Evolutionary conservation across 2,888 invertebrate genomes (phyloP), one percentile per base, ranked within the genome.

Genomic region (Drosophila nigritarsus): DNA sequence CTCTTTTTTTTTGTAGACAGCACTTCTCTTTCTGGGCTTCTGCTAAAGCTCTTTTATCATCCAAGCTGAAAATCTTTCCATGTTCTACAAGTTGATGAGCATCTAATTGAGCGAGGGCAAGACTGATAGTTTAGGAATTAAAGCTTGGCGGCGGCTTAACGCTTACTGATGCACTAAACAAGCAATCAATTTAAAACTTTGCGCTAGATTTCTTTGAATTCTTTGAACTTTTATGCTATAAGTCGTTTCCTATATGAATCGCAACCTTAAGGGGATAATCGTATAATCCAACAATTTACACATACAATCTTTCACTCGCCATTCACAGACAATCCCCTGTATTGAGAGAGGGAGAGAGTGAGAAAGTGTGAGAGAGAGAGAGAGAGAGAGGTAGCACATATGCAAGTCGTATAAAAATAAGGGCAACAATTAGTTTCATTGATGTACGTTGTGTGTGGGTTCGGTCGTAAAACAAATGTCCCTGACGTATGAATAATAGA

Each of bases 361-460:
- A 8, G n/a, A 6, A 9, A 29, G 50, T 0, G 18, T 3, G 30
- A 20, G 6, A n/a, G n/a, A 9, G 30, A 32, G 29, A 24, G 3
- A 9, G 20, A 13, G 20, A 11, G n/a, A 8, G 1, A 51, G 27
- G 38, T 40, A 34, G 34, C 38, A 60, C 53, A 79, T 40, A 76
- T 83, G 70, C 69, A 65, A 56, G 68, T 51, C 32, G 62, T 64
- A 73, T 69, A 81, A 63, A 63, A 73, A 71, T 68, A 71, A 76
- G 68, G 80, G 80, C 76, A 80, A 80, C 89, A 85, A 85, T 85
- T 85, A 85, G 84, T 87, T 89, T 56, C 74, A 87, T 84, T 87
- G 84, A 87, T 72, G 58, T 72, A 62, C 56, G 45, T 55, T 65
- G 72, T 54, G 63, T 54, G 76, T 65, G 62, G 53, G 27, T 58